Evolutionary conservation across 2,888 invertebrate species (phyloP).

Genomic region (Ornithoptera alexandrae): DNA sequence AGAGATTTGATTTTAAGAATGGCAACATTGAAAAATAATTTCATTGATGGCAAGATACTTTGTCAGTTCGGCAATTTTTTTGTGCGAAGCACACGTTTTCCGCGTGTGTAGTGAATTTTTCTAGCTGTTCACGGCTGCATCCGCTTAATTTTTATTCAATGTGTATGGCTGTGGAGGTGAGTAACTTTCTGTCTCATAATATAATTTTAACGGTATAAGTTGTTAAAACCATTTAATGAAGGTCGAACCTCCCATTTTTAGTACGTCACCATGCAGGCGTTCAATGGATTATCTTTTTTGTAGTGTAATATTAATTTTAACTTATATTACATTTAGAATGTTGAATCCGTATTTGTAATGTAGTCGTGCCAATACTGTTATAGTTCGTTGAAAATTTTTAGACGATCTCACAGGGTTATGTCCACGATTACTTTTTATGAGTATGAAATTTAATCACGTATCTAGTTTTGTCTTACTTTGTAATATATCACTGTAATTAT

Average conservation of each 20-base stretch:
- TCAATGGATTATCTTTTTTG: slow-evolving; percentile 10
- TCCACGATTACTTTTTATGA: background rate
- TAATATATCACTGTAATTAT: no score
- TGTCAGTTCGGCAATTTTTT: slow-evolving; percentile 61
- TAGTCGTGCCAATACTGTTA: background rate
- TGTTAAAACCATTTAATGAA: slow-evolving; percentile 37
- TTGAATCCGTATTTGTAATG: background rate
- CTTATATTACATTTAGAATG: background rate
- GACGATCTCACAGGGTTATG: background rate
- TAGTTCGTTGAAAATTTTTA: background rate
- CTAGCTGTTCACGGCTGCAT: slow-evolving; percentile 80
- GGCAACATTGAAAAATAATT: slow-evolving; percentile 18
- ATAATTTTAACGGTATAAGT: slow-evolving; percentile 30
- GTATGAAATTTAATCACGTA: background rate
- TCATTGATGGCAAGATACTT: slow-evolving; percentile 42
- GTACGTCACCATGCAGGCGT: slow-evolving; percentile 62
- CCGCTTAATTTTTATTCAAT: slow-evolving; percentile 84
- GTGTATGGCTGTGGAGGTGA: slow-evolving; percentile 93
- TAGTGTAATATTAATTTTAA: background rate
- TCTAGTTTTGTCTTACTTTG: background rate
- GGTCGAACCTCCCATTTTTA: slow-evolving; percentile 61
- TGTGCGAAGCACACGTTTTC: slow-evolving; percentile 75
- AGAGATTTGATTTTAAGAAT: background rate
- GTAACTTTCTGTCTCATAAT: slow-evolving; percentile 51
- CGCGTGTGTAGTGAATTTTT: slow-evolving; percentile 74